phyloP scores from a whole-genome alignment of 2,113 vertebrate species.

The Alligator mississippiensis region DNA sequence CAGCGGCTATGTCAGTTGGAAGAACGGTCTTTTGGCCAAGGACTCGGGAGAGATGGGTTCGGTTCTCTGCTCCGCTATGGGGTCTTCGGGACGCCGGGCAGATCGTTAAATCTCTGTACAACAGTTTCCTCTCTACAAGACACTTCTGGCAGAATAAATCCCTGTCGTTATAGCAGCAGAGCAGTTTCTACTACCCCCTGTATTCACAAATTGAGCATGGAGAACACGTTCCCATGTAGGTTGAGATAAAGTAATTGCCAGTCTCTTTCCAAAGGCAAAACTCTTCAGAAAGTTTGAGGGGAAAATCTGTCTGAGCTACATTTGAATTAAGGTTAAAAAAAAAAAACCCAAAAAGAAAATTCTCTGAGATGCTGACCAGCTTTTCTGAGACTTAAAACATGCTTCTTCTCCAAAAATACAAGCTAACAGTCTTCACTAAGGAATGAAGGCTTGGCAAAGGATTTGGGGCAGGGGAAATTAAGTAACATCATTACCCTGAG shows the following conservation, averaged over 20 bases:
- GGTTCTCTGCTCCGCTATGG: accelerated
- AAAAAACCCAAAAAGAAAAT: neutral
- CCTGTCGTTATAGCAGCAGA: neutral
- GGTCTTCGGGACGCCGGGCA: accelerated
- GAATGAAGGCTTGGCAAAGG: too few species aligned
- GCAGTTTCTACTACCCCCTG: neutral
- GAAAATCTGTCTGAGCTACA: neutral
- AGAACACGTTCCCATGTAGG: too few species aligned
- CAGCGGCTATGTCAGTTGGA: accelerated
- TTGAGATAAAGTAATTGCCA: too few species aligned
- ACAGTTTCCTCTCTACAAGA: neutral
- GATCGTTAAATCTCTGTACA: neutral
- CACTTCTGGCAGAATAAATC: neutral
- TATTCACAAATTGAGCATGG: neutral
- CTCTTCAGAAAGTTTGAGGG: neutral
- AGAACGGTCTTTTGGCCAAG: neutral
- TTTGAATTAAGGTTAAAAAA: neutral
- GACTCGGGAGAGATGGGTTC: neutral
- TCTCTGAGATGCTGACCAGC: neutral
- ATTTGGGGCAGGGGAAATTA: too few species aligned
- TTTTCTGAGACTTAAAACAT: neutral
- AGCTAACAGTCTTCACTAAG: too few species aligned
- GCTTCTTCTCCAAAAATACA: neutral
- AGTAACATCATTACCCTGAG: too few species aligned
- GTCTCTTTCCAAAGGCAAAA: neutral